phyloP scores from a whole-genome alignment of 2,888 invertebrate species.

The Protophormia terraenovae region DNA sequence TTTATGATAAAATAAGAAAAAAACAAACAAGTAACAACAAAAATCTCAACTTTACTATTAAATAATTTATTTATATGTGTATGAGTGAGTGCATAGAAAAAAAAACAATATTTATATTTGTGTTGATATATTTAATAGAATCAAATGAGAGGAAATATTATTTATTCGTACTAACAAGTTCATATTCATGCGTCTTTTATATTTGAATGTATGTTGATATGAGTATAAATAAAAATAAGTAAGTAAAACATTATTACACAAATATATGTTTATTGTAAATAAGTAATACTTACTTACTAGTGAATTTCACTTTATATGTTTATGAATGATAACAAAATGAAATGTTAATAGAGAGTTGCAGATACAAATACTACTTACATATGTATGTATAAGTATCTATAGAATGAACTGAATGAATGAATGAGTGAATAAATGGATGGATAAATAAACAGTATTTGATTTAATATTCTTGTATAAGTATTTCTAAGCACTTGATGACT shows the following conservation, averaged over 20 bases:
- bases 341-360: conserved; percentile 36
- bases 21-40: neutral
- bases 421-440: neutral
- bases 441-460: conserved; percentile 30
- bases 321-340: conserved; percentile 46
- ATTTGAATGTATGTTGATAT: too few relatives aligned
- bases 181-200: conserved; percentile 19
- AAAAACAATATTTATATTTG: neutral
- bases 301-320: conserved; percentile 6
- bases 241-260: conserved; percentile 21
- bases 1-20: conserved; percentile 22
- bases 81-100: neutral
- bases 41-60: neutral
- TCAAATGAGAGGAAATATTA: conserved; percentile 29
- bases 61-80: neutral
- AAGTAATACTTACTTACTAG: conserved; percentile 23
- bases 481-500: conserved; percentile 19
- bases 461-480: conserved; percentile 21
- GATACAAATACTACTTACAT: neutral
- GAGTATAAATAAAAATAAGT: too few relatives aligned
- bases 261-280: conserved; percentile 8
- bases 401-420: neutral
- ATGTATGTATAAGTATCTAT: neutral
- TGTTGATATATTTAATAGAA: conserved; percentile 10
- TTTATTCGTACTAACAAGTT: neutral